Evolutionary conservation across 2,113 vertebrate genomes (phyloP).

Genomic region (Emydura subglobosa): DNA sequence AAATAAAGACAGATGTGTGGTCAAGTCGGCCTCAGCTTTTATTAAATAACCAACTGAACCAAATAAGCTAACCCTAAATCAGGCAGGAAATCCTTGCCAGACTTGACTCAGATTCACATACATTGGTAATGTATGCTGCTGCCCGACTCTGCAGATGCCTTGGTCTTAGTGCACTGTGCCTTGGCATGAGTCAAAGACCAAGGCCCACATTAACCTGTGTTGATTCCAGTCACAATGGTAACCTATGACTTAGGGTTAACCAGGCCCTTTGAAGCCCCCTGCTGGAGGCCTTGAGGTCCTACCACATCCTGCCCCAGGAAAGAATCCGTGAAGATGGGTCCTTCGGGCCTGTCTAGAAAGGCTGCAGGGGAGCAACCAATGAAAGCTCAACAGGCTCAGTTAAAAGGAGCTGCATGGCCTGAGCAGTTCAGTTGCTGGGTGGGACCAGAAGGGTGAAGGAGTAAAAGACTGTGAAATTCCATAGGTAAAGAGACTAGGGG

Average conservation of each 20-base stretch:
- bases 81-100: constrained; percentile 54
- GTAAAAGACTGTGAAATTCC: neutral
- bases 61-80: constrained; percentile 28
- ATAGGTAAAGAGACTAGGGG: neutral
- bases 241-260: neutral
- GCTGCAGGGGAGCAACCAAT: neutral
- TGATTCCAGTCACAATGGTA: neutral
- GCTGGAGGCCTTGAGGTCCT: neutral
- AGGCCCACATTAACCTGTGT: neutral
- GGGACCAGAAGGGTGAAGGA: neutral
- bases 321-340: no score
- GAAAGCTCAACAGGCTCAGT: neutral
- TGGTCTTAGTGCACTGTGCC: neutral
- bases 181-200: neutral
- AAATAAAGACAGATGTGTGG: constrained; percentile 53
- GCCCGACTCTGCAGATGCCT: neutral
- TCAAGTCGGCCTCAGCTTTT: constrained; percentile 31
- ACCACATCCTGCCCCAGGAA: no score
- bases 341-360: no score
- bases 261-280: neutral
- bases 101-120: neutral
- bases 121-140: accelerated
- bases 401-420: neutral
- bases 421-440: neutral
- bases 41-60: constrained; percentile 18